These are phyloP conservation scores for Prunella himalayana DNA, from an alignment of 2,113 vertebrate genomes.

Conservation along the genomic window DNA sequence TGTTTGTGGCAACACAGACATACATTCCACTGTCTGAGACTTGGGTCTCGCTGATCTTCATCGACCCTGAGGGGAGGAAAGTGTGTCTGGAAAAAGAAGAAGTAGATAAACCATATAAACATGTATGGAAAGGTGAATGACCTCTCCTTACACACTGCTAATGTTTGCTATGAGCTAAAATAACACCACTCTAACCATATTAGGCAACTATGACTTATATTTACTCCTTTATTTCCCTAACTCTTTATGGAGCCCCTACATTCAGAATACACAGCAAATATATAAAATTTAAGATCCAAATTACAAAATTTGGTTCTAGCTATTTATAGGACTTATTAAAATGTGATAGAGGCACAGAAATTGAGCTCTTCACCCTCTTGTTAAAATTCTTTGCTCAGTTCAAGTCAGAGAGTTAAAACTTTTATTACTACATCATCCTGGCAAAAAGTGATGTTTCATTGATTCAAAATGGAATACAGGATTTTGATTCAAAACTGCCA, in stretches of 20 bases:
- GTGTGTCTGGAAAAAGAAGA: slow-evolving; percentile 79
- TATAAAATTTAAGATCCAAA: neutral
- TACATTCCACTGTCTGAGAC: slow-evolving; percentile 88
- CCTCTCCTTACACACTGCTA: neutral
- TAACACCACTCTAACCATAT: neutral
- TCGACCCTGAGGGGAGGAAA: slow-evolving; percentile 88
- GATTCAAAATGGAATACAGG: neutral
- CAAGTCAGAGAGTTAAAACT: neutral
- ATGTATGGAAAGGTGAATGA: neutral
- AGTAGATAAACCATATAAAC: neutral
- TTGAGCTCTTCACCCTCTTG: neutral
- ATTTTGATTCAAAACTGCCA: neutral
- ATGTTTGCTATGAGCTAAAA: neutral
- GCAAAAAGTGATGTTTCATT: neutral
- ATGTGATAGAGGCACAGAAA: neutral
- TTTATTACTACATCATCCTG: neutral
- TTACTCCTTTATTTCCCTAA: neutral
- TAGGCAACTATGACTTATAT: neutral
- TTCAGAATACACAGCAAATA: neutral
- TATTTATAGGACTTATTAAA: neutral
- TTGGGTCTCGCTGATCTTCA: slow-evolving; percentile 87
- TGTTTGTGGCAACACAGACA: slow-evolving; percentile 90
- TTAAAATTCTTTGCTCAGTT: neutral
- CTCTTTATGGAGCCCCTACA: neutral
- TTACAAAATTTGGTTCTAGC: neutral